Conservation (phyloP, 1,140 invertebrate species). For the Drosophila mojavensis region DNA sequence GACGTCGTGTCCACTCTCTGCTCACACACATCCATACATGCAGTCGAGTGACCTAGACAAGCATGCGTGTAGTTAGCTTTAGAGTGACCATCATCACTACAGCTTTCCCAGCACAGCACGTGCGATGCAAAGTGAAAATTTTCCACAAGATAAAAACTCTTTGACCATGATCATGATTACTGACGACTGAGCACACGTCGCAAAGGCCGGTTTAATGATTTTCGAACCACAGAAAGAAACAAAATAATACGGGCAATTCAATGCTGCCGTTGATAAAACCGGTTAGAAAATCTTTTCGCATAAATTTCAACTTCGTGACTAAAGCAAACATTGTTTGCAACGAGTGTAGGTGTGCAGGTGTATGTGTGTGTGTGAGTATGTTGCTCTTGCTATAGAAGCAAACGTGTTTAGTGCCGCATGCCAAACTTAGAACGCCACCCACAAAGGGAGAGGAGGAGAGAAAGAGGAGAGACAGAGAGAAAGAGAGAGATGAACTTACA, state of each 20-base stretch:
- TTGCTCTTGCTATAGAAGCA: conserved; percentile 16
- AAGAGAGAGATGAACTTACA: no score
- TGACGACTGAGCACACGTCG: conserved; percentile 18
- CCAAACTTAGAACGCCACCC: conserved; percentile 26
- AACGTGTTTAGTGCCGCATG: conserved; percentile 30
- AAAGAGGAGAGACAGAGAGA: no score
- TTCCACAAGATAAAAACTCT: conserved; percentile 55
- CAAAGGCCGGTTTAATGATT: conserved; percentile 60
- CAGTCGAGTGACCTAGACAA: conserved; percentile 62
- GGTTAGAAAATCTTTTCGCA: conserved; percentile 72
- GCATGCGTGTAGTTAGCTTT: conserved; percentile 55
- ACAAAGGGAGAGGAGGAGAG: not conserved
- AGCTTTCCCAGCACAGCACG: conserved; percentile 39
- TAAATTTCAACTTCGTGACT: conserved; percentile 62
- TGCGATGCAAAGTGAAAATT: conserved; percentile 61
- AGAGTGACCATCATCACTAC: conserved; percentile 65
- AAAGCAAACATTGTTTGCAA: conserved; percentile 56
- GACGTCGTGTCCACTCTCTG: conserved; percentile 24
- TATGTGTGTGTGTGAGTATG: not conserved
- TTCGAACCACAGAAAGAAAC: not conserved
- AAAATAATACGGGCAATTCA: conserved; percentile 26
- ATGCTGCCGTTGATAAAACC: conserved; percentile 50
- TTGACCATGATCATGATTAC: conserved; percentile 63
- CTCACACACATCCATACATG: conserved; percentile 37
- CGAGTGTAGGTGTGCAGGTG: conserved; percentile 2